phyloP scores from a whole-genome alignment of 2,113 vertebrate species.

The Circaetus cinerascens region DNA sequence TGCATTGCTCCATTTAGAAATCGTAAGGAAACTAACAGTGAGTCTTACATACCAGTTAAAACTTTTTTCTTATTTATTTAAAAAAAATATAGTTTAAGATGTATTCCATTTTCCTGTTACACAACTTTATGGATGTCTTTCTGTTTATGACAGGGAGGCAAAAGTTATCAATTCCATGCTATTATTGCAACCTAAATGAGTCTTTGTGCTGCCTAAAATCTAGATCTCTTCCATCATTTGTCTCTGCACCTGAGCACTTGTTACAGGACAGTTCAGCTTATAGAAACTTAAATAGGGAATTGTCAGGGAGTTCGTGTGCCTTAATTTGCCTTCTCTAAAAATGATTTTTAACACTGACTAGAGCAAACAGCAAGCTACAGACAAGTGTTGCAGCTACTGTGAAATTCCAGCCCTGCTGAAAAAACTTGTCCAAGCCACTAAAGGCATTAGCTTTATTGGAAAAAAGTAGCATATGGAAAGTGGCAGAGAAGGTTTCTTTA shows the following conservation, averaged over 20 bases:
- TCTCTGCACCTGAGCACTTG: neutral
- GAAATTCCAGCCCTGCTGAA: neutral
- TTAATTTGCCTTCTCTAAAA: neutral
- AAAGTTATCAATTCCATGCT: neutral
- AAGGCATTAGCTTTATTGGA: neutral
- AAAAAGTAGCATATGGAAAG: neutral
- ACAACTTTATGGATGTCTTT: neutral
- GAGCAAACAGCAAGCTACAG: neutral
- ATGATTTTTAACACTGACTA: neutral
- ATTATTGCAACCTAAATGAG: neutral
- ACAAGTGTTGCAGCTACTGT: neutral
- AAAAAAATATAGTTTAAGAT: neutral
- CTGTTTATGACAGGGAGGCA: neutral
- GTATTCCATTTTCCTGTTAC: neutral
- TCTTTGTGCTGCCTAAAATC: neutral
- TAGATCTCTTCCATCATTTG: neutral
- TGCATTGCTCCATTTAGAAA: neutral
- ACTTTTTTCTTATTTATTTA: neutral
- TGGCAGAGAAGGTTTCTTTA: neutral
- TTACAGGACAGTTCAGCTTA: neutral
- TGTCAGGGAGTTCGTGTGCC: neutral
- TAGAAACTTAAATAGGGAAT: neutral
- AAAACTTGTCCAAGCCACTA: neutral
- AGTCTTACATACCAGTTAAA: neutral
- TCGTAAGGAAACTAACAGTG: neutral